phyloP scores from a whole-genome alignment of 1,140 invertebrate species.

The Leptinotarsa undecemlineata region DNA sequence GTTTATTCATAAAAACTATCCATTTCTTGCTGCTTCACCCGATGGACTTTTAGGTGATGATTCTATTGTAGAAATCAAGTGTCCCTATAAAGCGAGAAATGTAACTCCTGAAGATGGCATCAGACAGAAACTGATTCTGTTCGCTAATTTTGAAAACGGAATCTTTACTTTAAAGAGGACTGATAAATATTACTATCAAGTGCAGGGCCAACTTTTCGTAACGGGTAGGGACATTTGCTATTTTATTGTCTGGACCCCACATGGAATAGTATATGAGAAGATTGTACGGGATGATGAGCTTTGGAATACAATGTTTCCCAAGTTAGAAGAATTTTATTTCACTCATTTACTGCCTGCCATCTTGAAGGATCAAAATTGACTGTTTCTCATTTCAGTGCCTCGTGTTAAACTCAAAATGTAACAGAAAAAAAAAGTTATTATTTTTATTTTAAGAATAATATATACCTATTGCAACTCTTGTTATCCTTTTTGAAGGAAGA shows the following conservation, averaged over 20 bases:
- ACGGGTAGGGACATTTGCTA: constrained; percentile 52
- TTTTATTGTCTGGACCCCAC: constrained; percentile 55
- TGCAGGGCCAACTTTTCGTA: constrained; percentile 51
- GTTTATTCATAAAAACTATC: constrained; percentile 31
- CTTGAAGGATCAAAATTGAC: constrained; percentile 21
- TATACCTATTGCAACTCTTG: no score
- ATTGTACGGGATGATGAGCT: constrained; percentile 33
- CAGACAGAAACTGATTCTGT: constrained; percentile 32
- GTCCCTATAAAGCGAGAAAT: constrained; percentile 34
- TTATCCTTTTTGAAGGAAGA: neutral
- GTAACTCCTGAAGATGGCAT: constrained; percentile 32
- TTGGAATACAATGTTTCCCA: constrained; percentile 39
- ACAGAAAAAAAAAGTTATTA: no score
- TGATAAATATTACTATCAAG: constrained; percentile 48
- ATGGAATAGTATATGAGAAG: constrained; percentile 35
- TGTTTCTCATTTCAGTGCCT: no score
- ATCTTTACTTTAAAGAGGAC: constrained; percentile 35
- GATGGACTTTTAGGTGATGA: constrained; percentile 37
- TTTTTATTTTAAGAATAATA: no score
- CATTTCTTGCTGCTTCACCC: constrained; percentile 40
- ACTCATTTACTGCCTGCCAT: constrained; percentile 38
- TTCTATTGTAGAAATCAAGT: constrained; percentile 40
- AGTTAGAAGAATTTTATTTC: constrained; percentile 42
- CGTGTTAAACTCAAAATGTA: no score
- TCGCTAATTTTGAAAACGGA: constrained; percentile 34